phyloP scores from a whole-genome alignment of 2,113 vertebrate genomes.

The Lota lota region DNA sequence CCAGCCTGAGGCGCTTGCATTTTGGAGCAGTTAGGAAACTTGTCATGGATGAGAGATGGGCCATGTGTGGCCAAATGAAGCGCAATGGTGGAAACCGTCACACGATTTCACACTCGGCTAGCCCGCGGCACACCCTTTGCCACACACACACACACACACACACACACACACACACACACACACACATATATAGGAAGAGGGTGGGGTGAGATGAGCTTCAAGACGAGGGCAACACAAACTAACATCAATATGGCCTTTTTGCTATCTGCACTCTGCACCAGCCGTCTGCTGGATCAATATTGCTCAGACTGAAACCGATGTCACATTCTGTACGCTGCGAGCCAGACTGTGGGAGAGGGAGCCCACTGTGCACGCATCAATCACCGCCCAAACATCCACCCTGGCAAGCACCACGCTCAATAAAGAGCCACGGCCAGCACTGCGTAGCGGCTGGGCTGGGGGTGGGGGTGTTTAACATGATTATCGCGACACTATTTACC shows the following conservation, averaged over 20 bases:
- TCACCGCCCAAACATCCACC: constrained; percentile 36
- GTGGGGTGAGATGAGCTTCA: too few relatives aligned
- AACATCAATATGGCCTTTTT: constrained; percentile 48
- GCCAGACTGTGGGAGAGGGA: constrained; percentile 47
- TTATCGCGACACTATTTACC: too few relatives aligned
- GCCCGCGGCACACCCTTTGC: constrained; percentile 51
- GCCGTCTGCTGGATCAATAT: constrained; percentile 55
- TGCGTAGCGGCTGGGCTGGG: too few relatives aligned
- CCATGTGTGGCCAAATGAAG: constrained; percentile 74
- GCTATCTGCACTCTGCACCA: constrained; percentile 48
- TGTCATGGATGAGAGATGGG: constrained; percentile 79
- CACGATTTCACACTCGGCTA: constrained; percentile 72
- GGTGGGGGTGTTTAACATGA: too few relatives aligned
- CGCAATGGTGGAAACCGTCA: constrained; percentile 71
- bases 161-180: background rate
- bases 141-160: constrained; percentile 18
- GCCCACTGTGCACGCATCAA: constrained; percentile 38
- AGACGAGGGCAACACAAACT: constrained; percentile 12
- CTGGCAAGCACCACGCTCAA: too few relatives aligned
- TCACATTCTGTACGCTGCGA: constrained; percentile 53
- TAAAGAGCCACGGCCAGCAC: too few relatives aligned
- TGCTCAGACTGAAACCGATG: constrained; percentile 53
- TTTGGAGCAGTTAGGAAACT: constrained; percentile 74
- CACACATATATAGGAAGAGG: too few relatives aligned
- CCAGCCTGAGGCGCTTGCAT: constrained; percentile 42